Evolutionary conservation across 2,113 vertebrate genomes (phyloP).

Genomic region (Gasterosteus aculeatus): DNA sequence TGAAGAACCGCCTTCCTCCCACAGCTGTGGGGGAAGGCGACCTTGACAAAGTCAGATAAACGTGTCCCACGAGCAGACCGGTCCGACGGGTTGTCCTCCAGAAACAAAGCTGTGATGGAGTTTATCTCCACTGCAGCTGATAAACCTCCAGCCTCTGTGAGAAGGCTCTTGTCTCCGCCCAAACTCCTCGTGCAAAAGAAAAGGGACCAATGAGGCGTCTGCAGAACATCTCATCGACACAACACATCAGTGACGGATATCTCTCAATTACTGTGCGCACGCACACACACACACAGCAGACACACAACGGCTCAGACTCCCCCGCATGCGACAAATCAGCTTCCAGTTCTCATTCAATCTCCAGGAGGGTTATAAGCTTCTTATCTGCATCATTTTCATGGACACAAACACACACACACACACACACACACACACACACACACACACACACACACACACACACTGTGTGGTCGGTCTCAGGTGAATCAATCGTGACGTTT

Average conservation of each 20-base stretch:
- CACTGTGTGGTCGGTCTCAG: not conserved
- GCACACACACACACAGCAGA: not conserved
- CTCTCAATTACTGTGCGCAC: constrained; percentile 20
- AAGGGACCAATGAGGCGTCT: constrained; percentile 20
- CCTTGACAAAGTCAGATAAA: constrained; percentile 2
- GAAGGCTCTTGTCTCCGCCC: not conserved
- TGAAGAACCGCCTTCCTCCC: not conserved
- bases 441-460: not conserved
- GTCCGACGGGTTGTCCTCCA: constrained; percentile 5
- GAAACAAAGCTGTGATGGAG: not conserved
- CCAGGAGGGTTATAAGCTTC: constrained; percentile 38
- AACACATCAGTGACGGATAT: constrained; percentile 19
- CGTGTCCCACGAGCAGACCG: not conserved
- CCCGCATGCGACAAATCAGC: constrained; percentile 17
- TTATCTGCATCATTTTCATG: constrained; percentile 32
- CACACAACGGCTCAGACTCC: constrained; percentile 13
- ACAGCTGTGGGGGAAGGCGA: not conserved
- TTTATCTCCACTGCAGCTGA: constrained; percentile 5
- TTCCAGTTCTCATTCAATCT: constrained; percentile 27
- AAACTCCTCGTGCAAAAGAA: not conserved
- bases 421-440: not conserved
- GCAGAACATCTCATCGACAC: constrained; percentile 4
- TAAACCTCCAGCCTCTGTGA: not conserved
- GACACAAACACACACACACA: not conserved
- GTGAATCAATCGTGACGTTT: no score